A percentile compares a stretch with the other conserved stretches of the same genome.
These are phyloP conservation scores for Incurvaria masculella DNA, from an alignment of 2,888 invertebrate genomes.

Conservation along the genomic window DNA sequence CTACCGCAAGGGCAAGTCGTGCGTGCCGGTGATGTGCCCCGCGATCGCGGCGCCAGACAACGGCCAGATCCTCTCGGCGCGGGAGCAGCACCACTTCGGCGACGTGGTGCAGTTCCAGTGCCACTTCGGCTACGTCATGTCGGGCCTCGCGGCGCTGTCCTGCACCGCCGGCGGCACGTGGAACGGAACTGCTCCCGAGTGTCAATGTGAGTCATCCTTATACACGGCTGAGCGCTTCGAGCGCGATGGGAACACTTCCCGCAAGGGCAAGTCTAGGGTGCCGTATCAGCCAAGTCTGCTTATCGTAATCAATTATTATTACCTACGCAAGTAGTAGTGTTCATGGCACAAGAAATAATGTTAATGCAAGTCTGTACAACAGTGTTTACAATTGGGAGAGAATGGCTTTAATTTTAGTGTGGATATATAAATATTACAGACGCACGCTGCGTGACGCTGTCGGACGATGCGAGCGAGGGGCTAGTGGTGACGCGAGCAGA, in stretches of 20 bases:
- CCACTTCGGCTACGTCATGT: constrained; percentile 91
- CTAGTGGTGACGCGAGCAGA: constrained; percentile 74
- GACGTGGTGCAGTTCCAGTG: constrained; percentile 91
- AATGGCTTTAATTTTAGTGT: not conserved
- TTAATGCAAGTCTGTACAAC: no score
- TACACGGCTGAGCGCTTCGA: no score
- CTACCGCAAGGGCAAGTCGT: constrained; percentile 89
- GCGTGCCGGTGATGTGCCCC: constrained; percentile 91
- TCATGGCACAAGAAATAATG: no score
- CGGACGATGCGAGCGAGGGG: constrained; percentile 87
- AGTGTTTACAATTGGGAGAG: not conserved
- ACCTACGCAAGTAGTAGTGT: no score
- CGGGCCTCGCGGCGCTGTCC: constrained; percentile 79
- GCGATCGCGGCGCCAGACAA: constrained; percentile 74
- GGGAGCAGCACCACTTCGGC: constrained; percentile 81
- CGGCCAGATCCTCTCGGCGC: constrained; percentile 78
- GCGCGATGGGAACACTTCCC: no score
- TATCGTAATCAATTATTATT: no score
- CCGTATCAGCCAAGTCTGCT: no score
- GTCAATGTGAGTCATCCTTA: constrained; percentile 91
- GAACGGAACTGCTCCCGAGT: constrained; percentile 92
- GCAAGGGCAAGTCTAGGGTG: no score
- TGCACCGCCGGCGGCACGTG: constrained; percentile 90
- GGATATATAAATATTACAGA: constrained; percentile 56
- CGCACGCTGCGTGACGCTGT: constrained; percentile 86